Evolutionary conservation across 2,888 invertebrate species (phyloP), one percentile per base, ranked within the genome.

Genomic region (Andrena trimmerana): DNA sequence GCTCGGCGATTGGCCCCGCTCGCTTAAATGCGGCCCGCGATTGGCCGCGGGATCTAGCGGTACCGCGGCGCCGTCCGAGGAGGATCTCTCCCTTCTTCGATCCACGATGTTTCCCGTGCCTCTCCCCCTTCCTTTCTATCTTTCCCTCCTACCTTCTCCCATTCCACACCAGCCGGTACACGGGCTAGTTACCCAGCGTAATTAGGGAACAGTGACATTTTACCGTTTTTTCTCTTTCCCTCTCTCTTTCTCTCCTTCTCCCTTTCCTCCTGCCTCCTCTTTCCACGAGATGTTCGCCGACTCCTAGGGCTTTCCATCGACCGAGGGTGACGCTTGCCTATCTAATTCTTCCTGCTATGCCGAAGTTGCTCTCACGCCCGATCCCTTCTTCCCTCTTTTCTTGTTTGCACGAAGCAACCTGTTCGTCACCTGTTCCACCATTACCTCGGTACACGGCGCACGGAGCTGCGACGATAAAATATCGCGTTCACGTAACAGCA

Each of bases 151-250:
- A 42, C 31, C 67, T 81, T 70, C 65, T 68, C 52, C 67, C 69
- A 80, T 59, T 71, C 67, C 50, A 16, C 36, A 7, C 24, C 13
- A 42, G 60, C 59, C 16, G n/a, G 48, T 16, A 60, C 52, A 24
- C 62, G 79, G 88, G 89, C 86, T 91, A 86, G 90, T 90, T 91
- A 91, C 90, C 87, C 77, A 84, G 59, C 84, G 90, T 91, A 92
- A 92, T 92, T 92, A 92, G 90, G 91, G 81, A 92, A 91, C 90
- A 91, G 91, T 92, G 92, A 92, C 92, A 91, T 90, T 92, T 92
- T 92, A 92, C 92, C 92, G 92, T 92, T 92, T 89, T 86, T 88
- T 85, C 65, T 59, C 42, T 78, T 13, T 57, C 20, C 78, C 77
- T 70, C 60, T 33, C 1, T 70, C 31, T 31, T 31, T 31, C 5